Conservation (phyloP, 2,888 invertebrate genomes). For the Axea sp. region DNA sequence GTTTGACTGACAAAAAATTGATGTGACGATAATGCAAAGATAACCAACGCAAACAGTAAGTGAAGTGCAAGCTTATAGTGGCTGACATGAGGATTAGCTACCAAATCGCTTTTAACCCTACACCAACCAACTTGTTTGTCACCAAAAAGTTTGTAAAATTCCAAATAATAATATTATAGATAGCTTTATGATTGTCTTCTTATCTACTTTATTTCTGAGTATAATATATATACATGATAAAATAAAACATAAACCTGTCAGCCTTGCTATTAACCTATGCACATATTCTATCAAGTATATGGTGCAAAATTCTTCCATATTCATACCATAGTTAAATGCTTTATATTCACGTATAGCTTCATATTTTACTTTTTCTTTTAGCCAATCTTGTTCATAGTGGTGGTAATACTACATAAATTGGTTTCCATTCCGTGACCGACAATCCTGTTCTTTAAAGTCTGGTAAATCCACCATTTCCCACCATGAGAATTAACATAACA, state of each 20-base stretch:
- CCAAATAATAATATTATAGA: constrained; percentile 30
- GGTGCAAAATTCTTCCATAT: constrained; percentile 30
- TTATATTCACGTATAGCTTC: constrained; percentile 43
- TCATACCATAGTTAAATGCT: constrained; percentile 45
- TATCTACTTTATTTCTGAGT: constrained; percentile 32
- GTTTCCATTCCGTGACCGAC: constrained; percentile 44
- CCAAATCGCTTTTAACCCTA: constrained; percentile 47
- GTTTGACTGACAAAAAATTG: constrained; percentile 34
- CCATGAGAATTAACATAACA: constrained; percentile 42
- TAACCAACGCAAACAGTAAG: constrained; percentile 31
- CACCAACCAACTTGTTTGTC: constrained; percentile 43
- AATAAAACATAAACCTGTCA: constrained; percentile 38
- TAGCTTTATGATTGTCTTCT: constrained; percentile 29
- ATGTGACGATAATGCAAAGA: constrained; percentile 37
- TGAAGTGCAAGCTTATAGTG: constrained; percentile 41
- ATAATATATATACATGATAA: constrained; percentile 39
- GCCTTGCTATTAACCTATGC: constrained; percentile 34
- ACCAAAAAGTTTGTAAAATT: constrained; percentile 35
- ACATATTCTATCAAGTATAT: constrained; percentile 47
- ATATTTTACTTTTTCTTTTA: constrained; percentile 40
- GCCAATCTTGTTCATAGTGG: constrained; percentile 42
- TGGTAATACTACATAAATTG: constrained; percentile 35
- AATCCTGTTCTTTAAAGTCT: constrained; percentile 45
- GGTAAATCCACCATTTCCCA: constrained; percentile 43
- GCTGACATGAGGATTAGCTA: constrained; percentile 36